Conservation (phyloP, 2,888 invertebrate species). For the Chrysodeixis includens region DNA sequence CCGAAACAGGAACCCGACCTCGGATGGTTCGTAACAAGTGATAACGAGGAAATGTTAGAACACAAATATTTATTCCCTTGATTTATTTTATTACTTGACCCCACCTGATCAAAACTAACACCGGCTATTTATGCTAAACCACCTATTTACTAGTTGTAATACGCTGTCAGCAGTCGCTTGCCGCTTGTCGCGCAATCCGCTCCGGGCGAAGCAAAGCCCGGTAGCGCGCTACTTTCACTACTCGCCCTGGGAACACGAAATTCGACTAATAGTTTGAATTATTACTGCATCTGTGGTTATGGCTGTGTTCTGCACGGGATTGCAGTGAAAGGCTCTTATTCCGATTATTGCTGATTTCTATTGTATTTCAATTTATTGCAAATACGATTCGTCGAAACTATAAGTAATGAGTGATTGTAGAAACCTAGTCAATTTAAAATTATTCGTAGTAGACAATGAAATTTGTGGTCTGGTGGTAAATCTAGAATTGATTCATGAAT, state of each 20-base stretch:
- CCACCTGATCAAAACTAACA: neutral
- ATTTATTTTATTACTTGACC: no score
- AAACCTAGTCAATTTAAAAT: constrained; percentile 11
- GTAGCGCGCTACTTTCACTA: constrained; percentile 87
- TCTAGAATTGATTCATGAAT: neutral
- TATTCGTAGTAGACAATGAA: neutral
- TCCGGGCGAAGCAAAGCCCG: constrained; percentile 77
- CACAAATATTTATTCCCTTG: no score
- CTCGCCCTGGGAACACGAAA: constrained; percentile 82
- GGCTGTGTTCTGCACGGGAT: constrained; percentile 60
- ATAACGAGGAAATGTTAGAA: no score
- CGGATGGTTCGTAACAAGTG: no score
- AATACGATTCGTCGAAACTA: constrained; percentile 20
- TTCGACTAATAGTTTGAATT: constrained; percentile 88
- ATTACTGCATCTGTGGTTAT: constrained; percentile 71
- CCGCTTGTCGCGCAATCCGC: constrained; percentile 51
- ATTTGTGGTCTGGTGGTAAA: neutral
- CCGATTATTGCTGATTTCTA: constrained; percentile 56
- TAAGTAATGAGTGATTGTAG: constrained; percentile 7
- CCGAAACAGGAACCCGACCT: no score
- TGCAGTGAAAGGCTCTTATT: constrained; percentile 71
- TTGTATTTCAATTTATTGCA: constrained; percentile 58
- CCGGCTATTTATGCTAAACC: neutral
- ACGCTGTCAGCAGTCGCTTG: constrained; percentile 23
- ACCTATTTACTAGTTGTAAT: neutral